Conservation (phyloP, 2,888 invertebrate species). For the Encarsia formosa region DNA sequence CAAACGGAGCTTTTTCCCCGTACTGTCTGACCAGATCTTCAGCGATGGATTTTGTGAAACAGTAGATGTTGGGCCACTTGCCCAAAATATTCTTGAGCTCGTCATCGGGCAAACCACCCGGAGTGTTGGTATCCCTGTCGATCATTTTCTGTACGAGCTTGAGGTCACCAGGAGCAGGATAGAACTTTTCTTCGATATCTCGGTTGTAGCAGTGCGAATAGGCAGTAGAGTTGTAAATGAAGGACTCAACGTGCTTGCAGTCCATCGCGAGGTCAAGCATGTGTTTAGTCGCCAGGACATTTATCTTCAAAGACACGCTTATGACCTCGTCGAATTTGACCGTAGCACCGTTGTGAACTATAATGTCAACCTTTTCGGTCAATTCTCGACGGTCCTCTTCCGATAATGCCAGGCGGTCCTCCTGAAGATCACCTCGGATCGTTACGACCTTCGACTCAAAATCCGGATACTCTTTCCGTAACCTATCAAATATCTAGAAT, state of each 20-base stretch:
- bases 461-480: constrained; percentile 29
- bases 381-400: constrained; percentile 28
- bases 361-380: constrained; percentile 32
- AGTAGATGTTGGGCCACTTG: constrained; percentile 34
- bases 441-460: constrained; percentile 29
- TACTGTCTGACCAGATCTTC: constrained; percentile 36
- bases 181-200: constrained; percentile 37
- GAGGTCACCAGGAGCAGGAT: constrained; percentile 33
- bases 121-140: constrained; percentile 26
- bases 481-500: constrained; percentile 35
- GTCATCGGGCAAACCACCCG: constrained; percentile 29
- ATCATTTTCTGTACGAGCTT: constrained; percentile 34
- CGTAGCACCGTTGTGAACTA: constrained; percentile 36
- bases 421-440: constrained; percentile 32
- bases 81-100: constrained; percentile 26
- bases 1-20: constrained; percentile 27
- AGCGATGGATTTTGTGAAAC: constrained; percentile 36
- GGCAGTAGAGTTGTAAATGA: constrained; percentile 38
- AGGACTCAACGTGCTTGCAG: constrained; percentile 31
- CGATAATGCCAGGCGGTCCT: constrained; percentile 31
- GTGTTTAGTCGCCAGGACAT: constrained; percentile 35
- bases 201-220: constrained; percentile 33
- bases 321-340: constrained; percentile 30
- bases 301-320: constrained; percentile 25
- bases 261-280: constrained; percentile 35